Percentiles rank a stretch among this genome's conserved stretches.
phyloP scores from a whole-genome alignment of 2,113 vertebrate species.

The Panthera uncia region DNA sequence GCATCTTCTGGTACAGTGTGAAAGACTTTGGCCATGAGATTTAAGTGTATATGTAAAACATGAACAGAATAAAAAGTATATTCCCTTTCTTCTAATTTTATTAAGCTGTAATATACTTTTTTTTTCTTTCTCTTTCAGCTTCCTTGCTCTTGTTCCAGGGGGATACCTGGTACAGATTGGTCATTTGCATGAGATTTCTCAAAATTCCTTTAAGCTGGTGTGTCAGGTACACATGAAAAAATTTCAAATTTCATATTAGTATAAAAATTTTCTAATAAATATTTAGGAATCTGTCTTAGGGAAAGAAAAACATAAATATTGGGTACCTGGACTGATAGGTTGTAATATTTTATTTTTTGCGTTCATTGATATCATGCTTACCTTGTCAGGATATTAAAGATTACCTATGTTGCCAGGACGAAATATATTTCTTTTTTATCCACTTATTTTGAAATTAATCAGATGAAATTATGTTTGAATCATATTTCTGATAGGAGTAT shows the following conservation, averaged over 20 bases:
- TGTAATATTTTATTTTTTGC: background rate
- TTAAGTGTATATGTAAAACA: background rate
- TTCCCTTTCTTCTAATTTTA: background rate
- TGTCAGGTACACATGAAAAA: background rate
- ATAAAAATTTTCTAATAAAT: background rate
- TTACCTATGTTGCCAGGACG: background rate
- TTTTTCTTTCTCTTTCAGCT: background rate
- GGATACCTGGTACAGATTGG: constrained; percentile 48
- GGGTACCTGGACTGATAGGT: background rate
- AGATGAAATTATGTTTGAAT: background rate
- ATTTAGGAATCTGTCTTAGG: background rate
- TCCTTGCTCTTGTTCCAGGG: constrained; percentile 70
- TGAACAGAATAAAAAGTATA: background rate
- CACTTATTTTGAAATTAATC: background rate
- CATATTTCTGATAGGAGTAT: background rate
- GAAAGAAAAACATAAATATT: background rate
- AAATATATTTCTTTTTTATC: background rate
- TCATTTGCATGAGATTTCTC: constrained; percentile 56
- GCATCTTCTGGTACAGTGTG: background rate
- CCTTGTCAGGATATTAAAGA: background rate
- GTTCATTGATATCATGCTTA: background rate
- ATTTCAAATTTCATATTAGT: background rate
- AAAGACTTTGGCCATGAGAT: background rate
- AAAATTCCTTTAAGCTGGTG: background rate
- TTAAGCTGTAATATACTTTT: background rate